phyloP scores from a whole-genome alignment of 2,888 invertebrate genomes.

The Patella caerulea region DNA sequence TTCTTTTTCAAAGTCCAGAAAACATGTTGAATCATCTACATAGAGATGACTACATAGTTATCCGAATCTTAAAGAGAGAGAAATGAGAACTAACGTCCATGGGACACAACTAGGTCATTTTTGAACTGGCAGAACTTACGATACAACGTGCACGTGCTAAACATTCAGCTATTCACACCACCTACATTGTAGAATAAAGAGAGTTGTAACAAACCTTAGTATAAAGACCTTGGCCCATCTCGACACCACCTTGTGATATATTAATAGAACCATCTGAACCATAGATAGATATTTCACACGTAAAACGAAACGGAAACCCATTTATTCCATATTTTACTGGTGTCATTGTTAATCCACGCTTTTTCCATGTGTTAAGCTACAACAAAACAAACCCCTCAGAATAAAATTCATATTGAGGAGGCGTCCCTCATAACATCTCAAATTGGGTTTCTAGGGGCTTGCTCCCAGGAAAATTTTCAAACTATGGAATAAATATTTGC shows the following conservation, averaged over 20 bases:
- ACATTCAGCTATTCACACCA: no score
- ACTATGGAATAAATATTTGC: neutral
- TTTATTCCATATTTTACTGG: conserved; percentile 78
- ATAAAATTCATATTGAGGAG: no score
- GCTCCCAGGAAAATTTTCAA: neutral
- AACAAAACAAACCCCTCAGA: neutral
- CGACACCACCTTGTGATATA: conserved; percentile 76
- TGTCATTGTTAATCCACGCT: conserved; percentile 77
- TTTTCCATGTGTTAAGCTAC: conserved; percentile 83
- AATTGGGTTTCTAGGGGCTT: neutral
- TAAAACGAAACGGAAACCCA: neutral
- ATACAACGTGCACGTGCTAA: no score
- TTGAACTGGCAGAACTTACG: no score
- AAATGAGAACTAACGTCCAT: no score
- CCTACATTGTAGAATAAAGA: no score
- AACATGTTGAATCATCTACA: no score
- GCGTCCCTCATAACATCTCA: neutral
- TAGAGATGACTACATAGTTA: no score
- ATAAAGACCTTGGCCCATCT: conserved; percentile 83
- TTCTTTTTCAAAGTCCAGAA: no score
- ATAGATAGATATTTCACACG: neutral
- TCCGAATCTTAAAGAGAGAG: no score
- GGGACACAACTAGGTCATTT: no score
- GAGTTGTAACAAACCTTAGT: conserved; percentile 75
- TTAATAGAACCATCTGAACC: conserved; percentile 73